Evolutionary conservation across 2,113 vertebrate species (phyloP), one percentile per base, ranked within the genome.

Genomic region (Calcarius ornatus): DNA sequence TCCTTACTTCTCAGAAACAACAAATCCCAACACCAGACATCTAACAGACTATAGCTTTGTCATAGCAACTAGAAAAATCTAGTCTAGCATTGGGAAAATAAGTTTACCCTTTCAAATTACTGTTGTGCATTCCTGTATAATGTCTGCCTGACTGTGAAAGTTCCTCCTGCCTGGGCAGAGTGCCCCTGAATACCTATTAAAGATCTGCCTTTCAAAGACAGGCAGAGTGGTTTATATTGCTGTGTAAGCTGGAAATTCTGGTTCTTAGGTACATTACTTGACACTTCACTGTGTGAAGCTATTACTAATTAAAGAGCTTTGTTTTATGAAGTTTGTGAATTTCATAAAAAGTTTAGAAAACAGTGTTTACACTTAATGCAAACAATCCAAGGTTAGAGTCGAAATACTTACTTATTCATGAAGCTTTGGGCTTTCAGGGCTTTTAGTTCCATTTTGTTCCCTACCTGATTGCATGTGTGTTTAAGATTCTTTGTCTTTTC

Each of bases 301-400:
- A 84, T 91, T 93, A 91, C 61, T 81, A 94, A 90, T 92, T 95
- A 90, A 94, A 90, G 30, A 91, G 40, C 18, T 59, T 50, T 81
- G 70, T 69, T 94, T 94, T 66, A 77, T 6, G 3, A 92, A 94
- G 53, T 73, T 86, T 90, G 16, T 90, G 69, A 56, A 72, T 33
- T 91, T 90, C 45, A 88, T 65, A 77, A 65, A 75, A 91, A 87
- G 43, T 85, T 91, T 50, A 81, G 69, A 53, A 94, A 81, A 68
- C 6, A 47, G 24, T 38, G n/a, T 56, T 30, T 65, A 76, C 19
- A 21, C 9, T 95, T 95, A 69, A 65, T 61, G n/a, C 7, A 92
- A 87, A 60, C 78, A 87, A 23, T 51, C 33, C 27, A 75, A 75
- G 56, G 20, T 91, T 84, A 80, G 38, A 72, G 27, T 47, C 9